These are phyloP conservation scores for Amphiura filiformis DNA, from an alignment of 35 echinoderm and acorn worm genomes.

Conservation along the genomic window DNA sequence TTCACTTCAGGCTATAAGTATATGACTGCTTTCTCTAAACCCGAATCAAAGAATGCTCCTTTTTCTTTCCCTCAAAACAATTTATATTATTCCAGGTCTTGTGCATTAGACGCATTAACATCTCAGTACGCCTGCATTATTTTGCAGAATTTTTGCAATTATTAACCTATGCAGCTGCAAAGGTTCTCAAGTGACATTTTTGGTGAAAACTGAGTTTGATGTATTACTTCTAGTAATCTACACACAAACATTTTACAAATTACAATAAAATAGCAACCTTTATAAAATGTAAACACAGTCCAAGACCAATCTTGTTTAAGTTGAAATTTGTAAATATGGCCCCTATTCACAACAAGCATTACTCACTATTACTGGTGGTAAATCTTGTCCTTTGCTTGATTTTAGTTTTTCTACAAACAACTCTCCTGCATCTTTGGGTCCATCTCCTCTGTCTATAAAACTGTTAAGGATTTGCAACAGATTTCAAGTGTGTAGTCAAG, in stretches of 20 bases:
- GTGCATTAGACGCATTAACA: no score
- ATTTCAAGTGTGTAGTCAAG: background rate
- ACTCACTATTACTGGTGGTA: slow-evolving; percentile 42
- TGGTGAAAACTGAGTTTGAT: background rate
- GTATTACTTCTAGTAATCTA: background rate
- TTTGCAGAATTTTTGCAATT: no score
- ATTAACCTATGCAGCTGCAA: no score
- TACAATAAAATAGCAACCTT: background rate
- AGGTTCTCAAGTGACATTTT: background rate
- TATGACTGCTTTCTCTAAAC: no score
- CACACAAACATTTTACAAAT: background rate
- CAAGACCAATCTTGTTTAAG: background rate
- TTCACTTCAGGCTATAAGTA: no score
- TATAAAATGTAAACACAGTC: background rate
- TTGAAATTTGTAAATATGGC: background rate
- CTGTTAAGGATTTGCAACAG: background rate
- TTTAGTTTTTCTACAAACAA: slow-evolving; percentile 32
- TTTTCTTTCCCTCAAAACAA: no score
- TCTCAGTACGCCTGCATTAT: no score
- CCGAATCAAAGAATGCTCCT: no score
- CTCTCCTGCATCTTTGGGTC: slow-evolving; percentile 15
- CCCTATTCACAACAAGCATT: background rate
- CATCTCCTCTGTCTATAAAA: slow-evolving; percentile 30
- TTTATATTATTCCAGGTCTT: no score
- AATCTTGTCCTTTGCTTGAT: slow-evolving; percentile 17